Evolutionary conservation across 2,797 vertebrate species (phyloP), one percentile per base, ranked within the genome.

Genomic region (Bradypodion pumilum): DNA sequence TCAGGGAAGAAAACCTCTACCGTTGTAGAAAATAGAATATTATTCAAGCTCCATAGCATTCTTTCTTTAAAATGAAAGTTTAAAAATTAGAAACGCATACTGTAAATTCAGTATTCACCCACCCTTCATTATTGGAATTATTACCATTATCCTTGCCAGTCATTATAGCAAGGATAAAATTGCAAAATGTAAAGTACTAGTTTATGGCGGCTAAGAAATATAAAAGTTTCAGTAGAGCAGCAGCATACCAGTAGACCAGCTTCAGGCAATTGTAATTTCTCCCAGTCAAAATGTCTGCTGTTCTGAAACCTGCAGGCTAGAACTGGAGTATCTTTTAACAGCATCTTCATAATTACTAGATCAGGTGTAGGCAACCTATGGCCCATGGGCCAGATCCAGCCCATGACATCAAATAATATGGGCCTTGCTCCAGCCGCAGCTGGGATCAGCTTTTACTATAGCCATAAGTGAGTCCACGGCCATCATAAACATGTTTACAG

Each of bases 141-240:
- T 69, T n/a, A 73, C 62, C 6, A 79, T 60, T 9, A 40, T 60
- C 35, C 27, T 16, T 72, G 70, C 21, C 60, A 46, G 27, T 74
- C 62, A 27, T 65, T 16, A 60, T 44, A 35, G 74, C 29, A 35
- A 42, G 2, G 37, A 32, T 69, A 42, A 59, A 56, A 83, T 44
- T 42, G 3, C n/a, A 60, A 10, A 15, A n/a, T 74, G 37, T n/a
- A 78, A 78, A 81, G 59, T 56, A 56, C 7, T 37, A 32, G 87
- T 78, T 23, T 73, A 73, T 66, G 85, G 35, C 46, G 19, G 46
- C 27, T 84, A 87, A 68, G 27, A 82, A 86, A 88, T 68, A 56
- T 32, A 35, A 0, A 29, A 81, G 2, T 65, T 59, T 60, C 37
- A 69, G 65, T 44, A 66, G 15, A n/a, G 60, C 12, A n/a, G 16